These are phyloP conservation scores for Ochlodes sylvanus DNA, from an alignment of 2,888 invertebrate genomes.

Conservation along the genomic window DNA sequence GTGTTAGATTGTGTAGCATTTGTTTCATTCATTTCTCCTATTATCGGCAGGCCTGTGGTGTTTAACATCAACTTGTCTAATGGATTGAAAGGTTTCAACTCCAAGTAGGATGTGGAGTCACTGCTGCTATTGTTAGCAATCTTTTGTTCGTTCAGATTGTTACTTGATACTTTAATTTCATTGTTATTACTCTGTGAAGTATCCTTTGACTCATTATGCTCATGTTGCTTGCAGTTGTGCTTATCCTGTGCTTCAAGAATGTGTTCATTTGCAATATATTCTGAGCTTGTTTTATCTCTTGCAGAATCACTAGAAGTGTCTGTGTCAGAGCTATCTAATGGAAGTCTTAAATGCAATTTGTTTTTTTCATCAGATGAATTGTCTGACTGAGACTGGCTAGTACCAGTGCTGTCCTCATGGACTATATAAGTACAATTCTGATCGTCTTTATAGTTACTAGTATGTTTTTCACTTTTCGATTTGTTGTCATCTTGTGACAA, in stretches of 20 bases:
- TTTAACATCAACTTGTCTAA: conserved; percentile 66
- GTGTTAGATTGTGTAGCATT: conserved; percentile 30
- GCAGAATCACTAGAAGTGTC: conserved; percentile 78
- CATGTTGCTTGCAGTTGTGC: conserved; percentile 16
- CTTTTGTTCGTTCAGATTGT: conserved; percentile 55
- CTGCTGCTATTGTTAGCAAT: conserved; percentile 63
- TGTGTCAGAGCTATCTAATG: conserved; percentile 76
- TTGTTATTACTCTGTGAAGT: conserved; percentile 38
- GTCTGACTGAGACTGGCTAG: conserved; percentile 75
- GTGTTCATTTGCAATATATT: conserved; percentile 75
- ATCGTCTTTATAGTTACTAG: conserved; percentile 61
- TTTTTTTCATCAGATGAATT: conserved; percentile 79
- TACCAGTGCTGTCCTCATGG: conserved; percentile 71
- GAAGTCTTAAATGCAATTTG: conserved; percentile 70
- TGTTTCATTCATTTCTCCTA: conserved; percentile 48
- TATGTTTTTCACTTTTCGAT: conserved; percentile 45
- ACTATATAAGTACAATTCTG: conserved; percentile 78
- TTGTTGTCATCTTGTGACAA: conserved; percentile 53
- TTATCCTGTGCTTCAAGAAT: conserved; percentile 44
- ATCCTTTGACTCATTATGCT: conserved; percentile 4
- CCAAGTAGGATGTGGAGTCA: conserved; percentile 76
- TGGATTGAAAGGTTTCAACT: conserved; percentile 68
- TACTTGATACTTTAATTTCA: conserved; percentile 40
- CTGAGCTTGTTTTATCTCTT: conserved; percentile 73
- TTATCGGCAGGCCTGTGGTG: conserved; percentile 61